A percentile compares a stretch with the other conserved stretches of the same genome.
phyloP scores from a whole-genome alignment of 2,113 vertebrate species.

The Formicarius rufipectus region DNA sequence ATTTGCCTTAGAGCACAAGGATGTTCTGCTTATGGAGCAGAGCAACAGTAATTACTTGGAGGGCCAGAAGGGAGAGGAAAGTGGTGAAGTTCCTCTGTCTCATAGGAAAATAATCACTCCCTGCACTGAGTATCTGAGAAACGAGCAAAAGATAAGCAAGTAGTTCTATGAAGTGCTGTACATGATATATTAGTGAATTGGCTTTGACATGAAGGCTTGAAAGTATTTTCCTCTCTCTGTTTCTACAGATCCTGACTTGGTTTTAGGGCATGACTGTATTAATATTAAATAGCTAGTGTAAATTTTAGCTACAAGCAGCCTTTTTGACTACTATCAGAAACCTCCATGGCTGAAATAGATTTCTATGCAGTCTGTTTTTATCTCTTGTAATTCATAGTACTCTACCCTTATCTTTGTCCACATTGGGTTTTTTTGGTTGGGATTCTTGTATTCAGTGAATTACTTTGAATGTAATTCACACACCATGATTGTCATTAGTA shows the following conservation, averaged over 20 bases:
- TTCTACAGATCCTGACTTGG: background rate
- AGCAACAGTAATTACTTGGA: conserved; percentile 75
- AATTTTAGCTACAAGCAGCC: background rate
- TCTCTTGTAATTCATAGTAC: background rate
- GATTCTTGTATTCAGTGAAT: background rate
- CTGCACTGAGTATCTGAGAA: conserved; percentile 59
- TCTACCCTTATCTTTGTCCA: background rate
- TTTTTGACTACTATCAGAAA: background rate
- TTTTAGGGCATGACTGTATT: background rate
- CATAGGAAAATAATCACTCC: conserved; percentile 82
- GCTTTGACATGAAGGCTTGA: background rate
- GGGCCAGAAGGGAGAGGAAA: conserved; percentile 78
- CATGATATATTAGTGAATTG: background rate
- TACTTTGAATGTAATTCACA: background rate
- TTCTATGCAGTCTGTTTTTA: background rate
- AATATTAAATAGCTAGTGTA: background rate
- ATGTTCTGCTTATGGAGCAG: conserved; percentile 77
- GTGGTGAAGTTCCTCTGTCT: conserved; percentile 72
- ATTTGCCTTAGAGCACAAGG: conserved; percentile 76
- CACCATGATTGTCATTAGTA: background rate
- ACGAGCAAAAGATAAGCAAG: conserved; percentile 50
- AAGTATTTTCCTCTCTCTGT: background rate
- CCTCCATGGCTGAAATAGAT: background rate
- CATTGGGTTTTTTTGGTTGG: background rate
- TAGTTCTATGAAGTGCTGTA: background rate